These are phyloP conservation scores for Cheilosia scutellata DNA, from an alignment of 2,888 invertebrate genomes.

Conservation along the genomic window DNA sequence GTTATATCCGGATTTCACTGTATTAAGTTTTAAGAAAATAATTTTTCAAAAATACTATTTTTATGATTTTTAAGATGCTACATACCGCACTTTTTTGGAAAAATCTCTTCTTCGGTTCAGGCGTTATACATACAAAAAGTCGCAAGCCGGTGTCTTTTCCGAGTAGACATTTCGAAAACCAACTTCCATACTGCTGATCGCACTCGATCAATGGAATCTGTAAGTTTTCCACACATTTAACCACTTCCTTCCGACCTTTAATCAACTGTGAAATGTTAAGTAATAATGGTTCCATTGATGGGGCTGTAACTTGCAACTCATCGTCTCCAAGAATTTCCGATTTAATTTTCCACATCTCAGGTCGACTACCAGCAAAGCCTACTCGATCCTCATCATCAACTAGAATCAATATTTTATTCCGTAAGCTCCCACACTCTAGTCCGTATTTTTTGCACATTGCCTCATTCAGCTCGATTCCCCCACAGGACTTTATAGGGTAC, in stretches of 20 bases:
- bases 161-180: constrained; percentile 87
- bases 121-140: constrained; percentile 86
- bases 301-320: constrained; percentile 85
- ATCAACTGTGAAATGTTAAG: constrained; percentile 83
- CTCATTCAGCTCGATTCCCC: constrained; percentile 45
- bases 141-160: constrained; percentile 85
- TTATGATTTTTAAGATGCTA: neutral
- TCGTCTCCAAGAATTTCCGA: constrained; percentile 76
- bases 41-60: too few species aligned
- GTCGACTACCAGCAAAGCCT: constrained; percentile 28
- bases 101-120: constrained; percentile 79
- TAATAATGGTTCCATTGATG: constrained; percentile 85
- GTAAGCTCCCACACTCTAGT: constrained; percentile 9
- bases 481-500: constrained; percentile 68
- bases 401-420: constrained; percentile 49
- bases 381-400: constrained; percentile 33
- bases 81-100: constrained; percentile 71
- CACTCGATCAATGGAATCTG: constrained; percentile 88
- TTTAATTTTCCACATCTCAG: constrained; percentile 62
- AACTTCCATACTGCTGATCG: constrained; percentile 89
- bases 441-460: constrained; percentile 50
- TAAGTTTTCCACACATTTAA: constrained; percentile 83
- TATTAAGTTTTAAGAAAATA: too few species aligned
- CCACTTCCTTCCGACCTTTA: constrained; percentile 79
- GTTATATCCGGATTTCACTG: too few species aligned